Percentiles rank a stretch among this genome's conserved stretches.
Evolutionary conservation across 2,888 invertebrate genomes (phyloP).

Genomic region (Coelinius sp.): DNA sequence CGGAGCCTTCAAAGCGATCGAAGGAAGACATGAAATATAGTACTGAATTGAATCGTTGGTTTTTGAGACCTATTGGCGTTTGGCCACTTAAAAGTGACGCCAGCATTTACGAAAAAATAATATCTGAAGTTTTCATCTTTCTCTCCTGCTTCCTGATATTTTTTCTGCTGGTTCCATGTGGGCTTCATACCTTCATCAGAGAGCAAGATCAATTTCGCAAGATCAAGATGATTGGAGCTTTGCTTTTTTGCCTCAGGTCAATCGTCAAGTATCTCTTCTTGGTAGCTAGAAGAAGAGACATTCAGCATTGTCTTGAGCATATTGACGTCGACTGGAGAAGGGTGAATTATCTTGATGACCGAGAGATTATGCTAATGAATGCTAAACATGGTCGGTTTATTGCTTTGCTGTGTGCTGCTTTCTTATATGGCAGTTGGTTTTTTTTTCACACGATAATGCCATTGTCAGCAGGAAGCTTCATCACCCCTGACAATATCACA

Average conservation of each 20-base stretch:
- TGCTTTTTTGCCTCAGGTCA: slow-evolving; percentile 56
- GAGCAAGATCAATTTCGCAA: slow-evolving; percentile 44
- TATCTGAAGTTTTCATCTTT: slow-evolving; percentile 32
- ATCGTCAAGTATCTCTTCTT: slow-evolving; percentile 54
- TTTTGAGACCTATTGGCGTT: slow-evolving; percentile 48
- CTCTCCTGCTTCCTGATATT: slow-evolving; percentile 50
- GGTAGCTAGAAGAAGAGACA: slow-evolving; percentile 44
- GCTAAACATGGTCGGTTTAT: slow-evolving; percentile 54
- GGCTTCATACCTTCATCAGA: slow-evolving; percentile 47
- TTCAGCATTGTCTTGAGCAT: slow-evolving; percentile 51
- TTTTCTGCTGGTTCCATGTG: slow-evolving; percentile 52
- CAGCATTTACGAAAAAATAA: slow-evolving; percentile 22
- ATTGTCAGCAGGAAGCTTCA: slow-evolving; percentile 48
- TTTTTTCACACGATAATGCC: slow-evolving; percentile 61
- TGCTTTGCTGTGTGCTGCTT: slow-evolving; percentile 50
- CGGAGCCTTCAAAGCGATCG: slow-evolving; percentile 22
- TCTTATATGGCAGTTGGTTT: slow-evolving; percentile 60
- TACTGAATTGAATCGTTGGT: slow-evolving; percentile 47
- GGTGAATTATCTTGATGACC: slow-evolving; percentile 38
- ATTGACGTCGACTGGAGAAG: slow-evolving; percentile 55
- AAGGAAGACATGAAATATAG: slow-evolving; percentile 41
- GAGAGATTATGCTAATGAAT: slow-evolving; percentile 51
- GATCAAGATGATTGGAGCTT: slow-evolving; percentile 53
- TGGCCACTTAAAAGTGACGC: slow-evolving; percentile 44
- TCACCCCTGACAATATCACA: slow-evolving; percentile 53